phyloP scores from a whole-genome alignment of 2,797 vertebrate genomes.

The Tachyglossus aculeatus region DNA sequence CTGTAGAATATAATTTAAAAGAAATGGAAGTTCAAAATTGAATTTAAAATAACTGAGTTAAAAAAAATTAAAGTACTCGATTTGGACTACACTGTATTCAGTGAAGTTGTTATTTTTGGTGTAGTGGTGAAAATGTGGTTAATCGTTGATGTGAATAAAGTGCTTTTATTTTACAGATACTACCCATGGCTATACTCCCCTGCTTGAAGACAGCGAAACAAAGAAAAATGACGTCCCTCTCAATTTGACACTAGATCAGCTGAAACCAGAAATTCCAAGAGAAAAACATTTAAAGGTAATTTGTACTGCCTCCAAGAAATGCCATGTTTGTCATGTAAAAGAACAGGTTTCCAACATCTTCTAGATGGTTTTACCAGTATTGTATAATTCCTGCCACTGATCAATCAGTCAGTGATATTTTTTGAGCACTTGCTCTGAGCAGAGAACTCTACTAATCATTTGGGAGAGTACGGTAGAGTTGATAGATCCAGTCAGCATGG shows the following conservation, averaged over 20 bases:
- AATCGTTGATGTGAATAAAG: slow-evolving; percentile 17
- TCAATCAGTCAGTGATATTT: no score
- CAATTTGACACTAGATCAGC: slow-evolving; percentile 78
- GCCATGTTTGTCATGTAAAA: slow-evolving; percentile 10
- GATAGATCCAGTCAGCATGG: no score
- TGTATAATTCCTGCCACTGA: no score
- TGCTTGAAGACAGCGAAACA: slow-evolving; percentile 68
- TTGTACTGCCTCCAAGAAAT: neutral
- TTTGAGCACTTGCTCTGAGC: no score
- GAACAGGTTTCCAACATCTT: slow-evolving; percentile 9
- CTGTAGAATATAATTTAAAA: no score
- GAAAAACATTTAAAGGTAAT: slow-evolving; percentile 79
- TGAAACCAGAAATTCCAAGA: slow-evolving; percentile 73
- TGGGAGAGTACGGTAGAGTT: no score
- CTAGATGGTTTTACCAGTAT: slow-evolving; percentile 9
- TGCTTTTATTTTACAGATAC: slow-evolving; percentile 77
- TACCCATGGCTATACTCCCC: slow-evolving; percentile 67
- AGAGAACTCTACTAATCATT: no score
- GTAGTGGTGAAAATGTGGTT: slow-evolving; percentile 5
- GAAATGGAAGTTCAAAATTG: no score
- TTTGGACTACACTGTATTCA: no score
- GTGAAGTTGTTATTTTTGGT: no score
- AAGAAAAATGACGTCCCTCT: slow-evolving; percentile 71
- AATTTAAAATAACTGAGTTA: no score
- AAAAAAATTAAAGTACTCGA: no score